A percentile compares a stretch with the other conserved stretches of the same genome.
phyloP scores from a whole-genome alignment of 2,888 invertebrate species.

The Drosophila monieri region DNA sequence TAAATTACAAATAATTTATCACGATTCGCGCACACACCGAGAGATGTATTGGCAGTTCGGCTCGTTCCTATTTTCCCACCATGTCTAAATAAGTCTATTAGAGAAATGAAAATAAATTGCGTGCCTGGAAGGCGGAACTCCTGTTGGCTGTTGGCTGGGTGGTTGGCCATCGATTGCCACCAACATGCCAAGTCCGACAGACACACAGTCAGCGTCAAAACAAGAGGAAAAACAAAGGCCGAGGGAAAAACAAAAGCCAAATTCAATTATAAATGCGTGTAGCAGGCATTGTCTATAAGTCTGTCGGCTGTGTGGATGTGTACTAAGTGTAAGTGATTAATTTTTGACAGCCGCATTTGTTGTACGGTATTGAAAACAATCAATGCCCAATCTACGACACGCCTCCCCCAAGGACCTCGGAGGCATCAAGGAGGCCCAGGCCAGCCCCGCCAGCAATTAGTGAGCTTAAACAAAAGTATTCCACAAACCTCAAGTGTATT shows the following conservation, averaged over 20 bases:
- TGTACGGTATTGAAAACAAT: constrained; percentile 74
- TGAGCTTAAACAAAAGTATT: constrained; percentile 28
- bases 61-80: not conserved
- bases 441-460: constrained; percentile 29
- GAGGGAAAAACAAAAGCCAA: constrained; percentile 67
- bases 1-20: constrained; percentile 80
- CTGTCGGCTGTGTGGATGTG: constrained; percentile 26
- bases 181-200: constrained; percentile 69
- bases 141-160: constrained; percentile 56
- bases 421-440: not conserved
- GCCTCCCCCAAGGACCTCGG: constrained; percentile 33
- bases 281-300: constrained; percentile 52
- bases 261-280: constrained; percentile 80
- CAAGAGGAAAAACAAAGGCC: constrained; percentile 23
- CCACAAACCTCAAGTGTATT: constrained; percentile 34
- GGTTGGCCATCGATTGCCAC: constrained; percentile 68
- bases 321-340: constrained; percentile 80
- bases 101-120: constrained; percentile 80
- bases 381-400: constrained; percentile 69
- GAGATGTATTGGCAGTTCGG: constrained; percentile 56
- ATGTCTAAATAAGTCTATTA: constrained; percentile 79
- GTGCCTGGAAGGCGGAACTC: constrained; percentile 68
- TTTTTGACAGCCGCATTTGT: constrained; percentile 80
- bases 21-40: constrained; percentile 47
- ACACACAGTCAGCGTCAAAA: constrained; percentile 59